Evolutionary conservation across 2,113 vertebrate genomes (phyloP), one percentile per base, ranked within the genome.

Genomic region (Ia io): DNA sequence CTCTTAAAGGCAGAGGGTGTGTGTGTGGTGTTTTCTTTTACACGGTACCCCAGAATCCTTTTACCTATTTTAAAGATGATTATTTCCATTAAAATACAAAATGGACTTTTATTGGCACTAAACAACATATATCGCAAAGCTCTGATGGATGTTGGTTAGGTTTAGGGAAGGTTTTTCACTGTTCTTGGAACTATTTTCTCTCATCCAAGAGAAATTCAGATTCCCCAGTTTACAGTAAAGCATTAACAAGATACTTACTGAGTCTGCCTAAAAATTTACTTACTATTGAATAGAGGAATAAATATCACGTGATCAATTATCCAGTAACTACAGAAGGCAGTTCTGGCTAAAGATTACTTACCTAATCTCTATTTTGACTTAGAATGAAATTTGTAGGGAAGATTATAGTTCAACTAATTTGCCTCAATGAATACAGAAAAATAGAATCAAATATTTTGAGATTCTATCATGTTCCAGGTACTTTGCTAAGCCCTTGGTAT

Each of bases 51-150:
- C 56, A 79, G 49, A 87, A 56, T 78, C 67, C 77, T 93, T 95
- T 92, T 23, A 56, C 67, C 51, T 97, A n/a, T 71, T 80, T 88
- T 18, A 88, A 91, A 84, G 82, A 84, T 95, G 37, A 95, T 78
- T 83, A 80, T 56, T 84, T 28, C 65, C 70, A 84, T 93, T 97
- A 91, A 95, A 93, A 94, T 37, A 89, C 56, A 95, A 76, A 84
- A 51, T 88, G n/a, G 14, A 90, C 63, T 86, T 90, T 89, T 65
- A 76, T 1, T 44, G 56, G 35, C 35, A 69, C 94, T 89, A 87
- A 95, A 59, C 22, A 86, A 13, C 11, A 78, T 25, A 47, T 28
- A 56, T 44, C 63, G 63, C 22, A 86, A 83, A 92, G 63, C 11
- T 87, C 67, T 71, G 9, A n/a, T 5, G 17, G 56, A 59, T 37